phyloP scores from a whole-genome alignment of 2,797 vertebrate species.

The Sphenopsis melanotis region DNA sequence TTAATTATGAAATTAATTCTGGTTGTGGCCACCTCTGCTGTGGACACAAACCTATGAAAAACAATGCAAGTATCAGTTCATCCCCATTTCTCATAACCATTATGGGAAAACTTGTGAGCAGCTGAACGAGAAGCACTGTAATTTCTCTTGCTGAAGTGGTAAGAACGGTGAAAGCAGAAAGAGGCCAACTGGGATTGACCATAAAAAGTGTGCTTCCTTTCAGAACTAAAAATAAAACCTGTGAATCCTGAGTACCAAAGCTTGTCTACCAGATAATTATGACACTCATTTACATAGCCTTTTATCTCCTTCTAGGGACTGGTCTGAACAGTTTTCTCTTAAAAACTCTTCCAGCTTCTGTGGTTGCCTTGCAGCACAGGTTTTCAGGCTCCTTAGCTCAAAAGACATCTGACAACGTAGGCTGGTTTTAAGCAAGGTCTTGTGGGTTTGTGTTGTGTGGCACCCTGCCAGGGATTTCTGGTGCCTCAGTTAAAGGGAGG shows the following conservation, averaged over 20 bases:
- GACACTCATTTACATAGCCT: slow-evolving; percentile 19
- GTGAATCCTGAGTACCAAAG: slow-evolving; percentile 20
- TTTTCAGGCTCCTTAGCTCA: slow-evolving; percentile 39
- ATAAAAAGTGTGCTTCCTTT: slow-evolving; percentile 32
- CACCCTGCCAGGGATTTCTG: slow-evolving; percentile 27
- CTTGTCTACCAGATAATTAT: slow-evolving; percentile 14
- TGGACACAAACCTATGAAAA: background rate
- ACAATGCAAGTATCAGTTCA: background rate
- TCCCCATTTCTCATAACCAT: background rate
- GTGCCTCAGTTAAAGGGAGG: background rate
- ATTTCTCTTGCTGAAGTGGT: background rate
- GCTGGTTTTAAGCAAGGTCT: slow-evolving; percentile 33
- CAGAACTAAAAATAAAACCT: slow-evolving; percentile 54
- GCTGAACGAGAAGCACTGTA: background rate
- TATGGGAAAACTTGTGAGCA: background rate
- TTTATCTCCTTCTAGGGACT: slow-evolving; percentile 53
- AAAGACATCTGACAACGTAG: background rate
- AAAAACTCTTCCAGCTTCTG: slow-evolving; percentile 24
- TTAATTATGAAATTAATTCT: background rate
- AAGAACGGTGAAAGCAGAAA: background rate
- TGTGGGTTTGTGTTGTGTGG: slow-evolving; percentile 4
- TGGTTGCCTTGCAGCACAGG: slow-evolving; percentile 56
- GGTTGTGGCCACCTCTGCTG: background rate
- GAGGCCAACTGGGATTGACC: background rate
- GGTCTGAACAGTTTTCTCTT: slow-evolving; percentile 35